These are phyloP conservation scores for Napeogenes inachia DNA, from an alignment of 2,888 invertebrate species.

Conservation along the genomic window DNA sequence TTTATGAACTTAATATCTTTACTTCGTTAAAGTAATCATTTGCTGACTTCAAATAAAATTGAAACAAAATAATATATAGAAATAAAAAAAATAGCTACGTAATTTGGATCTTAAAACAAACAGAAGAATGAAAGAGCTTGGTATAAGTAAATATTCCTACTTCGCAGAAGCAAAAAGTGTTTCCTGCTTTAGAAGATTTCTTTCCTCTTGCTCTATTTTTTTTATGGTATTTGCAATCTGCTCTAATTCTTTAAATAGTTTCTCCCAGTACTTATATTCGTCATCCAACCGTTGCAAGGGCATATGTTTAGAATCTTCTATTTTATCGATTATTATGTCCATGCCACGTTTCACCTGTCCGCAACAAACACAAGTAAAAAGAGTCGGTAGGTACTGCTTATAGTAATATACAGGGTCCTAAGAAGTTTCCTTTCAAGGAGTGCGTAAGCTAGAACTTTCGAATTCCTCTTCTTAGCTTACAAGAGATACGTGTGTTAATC, in stretches of 20 bases:
- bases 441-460: too few species aligned
- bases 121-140: not conserved
- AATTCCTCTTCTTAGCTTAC: too few species aligned
- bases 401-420: too few species aligned
- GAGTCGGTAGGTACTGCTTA: not conserved
- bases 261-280: constrained; percentile 47
- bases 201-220: constrained; percentile 39
- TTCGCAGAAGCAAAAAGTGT: constrained; percentile 33
- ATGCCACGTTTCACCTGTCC: constrained; percentile 40
- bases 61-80: too few species aligned
- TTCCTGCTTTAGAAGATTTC: constrained; percentile 37
- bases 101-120: too few species aligned
- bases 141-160: constrained; percentile 30
- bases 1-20: not conserved
- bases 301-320: constrained; percentile 38
- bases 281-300: constrained; percentile 39
- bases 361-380: not conserved
- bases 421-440: too few species aligned
- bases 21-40: too few species aligned
- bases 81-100: too few species aligned
- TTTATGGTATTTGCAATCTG: constrained; percentile 40
- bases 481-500: too few species aligned
- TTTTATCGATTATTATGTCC: constrained; percentile 41
- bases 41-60: too few species aligned
- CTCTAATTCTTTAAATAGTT: constrained; percentile 41